Evolutionary conservation across 35 echinoderm and acorn worm species (phyloP), one percentile per base, ranked within the genome.

Genomic region (Lytechinus pictus): DNA sequence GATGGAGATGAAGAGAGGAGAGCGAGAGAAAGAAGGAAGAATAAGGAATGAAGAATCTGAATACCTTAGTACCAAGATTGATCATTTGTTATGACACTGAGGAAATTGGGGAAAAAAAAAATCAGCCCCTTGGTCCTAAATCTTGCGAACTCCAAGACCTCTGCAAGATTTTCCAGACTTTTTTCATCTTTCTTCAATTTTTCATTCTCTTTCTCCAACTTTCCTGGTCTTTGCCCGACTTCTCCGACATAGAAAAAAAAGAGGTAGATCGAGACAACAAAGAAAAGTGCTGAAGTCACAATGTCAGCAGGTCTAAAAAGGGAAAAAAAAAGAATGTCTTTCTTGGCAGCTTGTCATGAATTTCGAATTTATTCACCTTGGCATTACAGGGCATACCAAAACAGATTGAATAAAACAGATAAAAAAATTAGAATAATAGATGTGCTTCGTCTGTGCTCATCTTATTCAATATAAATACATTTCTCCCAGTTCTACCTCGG

Each of bases 51-150:
- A 24, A 24, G 66, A 79, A 24, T 16, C 19, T 24, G 66, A 79
- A 79, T 16, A 79, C 19, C 66, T 24, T 7, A 79, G 66, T 2
- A 44, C 2, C 33, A 90, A 90, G 88, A 90, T 90, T 90, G 88
- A 90, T 90, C 52, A 90, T 90, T 90, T 90, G 88, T 90, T 90
- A 90, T 90, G 88, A 90, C 88, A 90, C 28, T 51, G 52, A 90
- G 88, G 88, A 54, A 90, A 90, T 52, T 90, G 28, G 88, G 88
- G 2, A 44, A 2, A 44, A 90, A 90, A 90, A 90, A 90, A 52
- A 90, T 54, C 88, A 90, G 28, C 88, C 9, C 88, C 88, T 54
- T 13, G 52, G 29, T 90, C 27, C 27, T 29, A 44, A 90, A 90
- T 52, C 88, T 13, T 90, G 16, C 44, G 88, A 90, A 90, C 88